These are phyloP conservation scores for Rattus norvegicus DNA, from an alignment of 2,113 vertebrate species.

Conservation along the genomic window DNA sequence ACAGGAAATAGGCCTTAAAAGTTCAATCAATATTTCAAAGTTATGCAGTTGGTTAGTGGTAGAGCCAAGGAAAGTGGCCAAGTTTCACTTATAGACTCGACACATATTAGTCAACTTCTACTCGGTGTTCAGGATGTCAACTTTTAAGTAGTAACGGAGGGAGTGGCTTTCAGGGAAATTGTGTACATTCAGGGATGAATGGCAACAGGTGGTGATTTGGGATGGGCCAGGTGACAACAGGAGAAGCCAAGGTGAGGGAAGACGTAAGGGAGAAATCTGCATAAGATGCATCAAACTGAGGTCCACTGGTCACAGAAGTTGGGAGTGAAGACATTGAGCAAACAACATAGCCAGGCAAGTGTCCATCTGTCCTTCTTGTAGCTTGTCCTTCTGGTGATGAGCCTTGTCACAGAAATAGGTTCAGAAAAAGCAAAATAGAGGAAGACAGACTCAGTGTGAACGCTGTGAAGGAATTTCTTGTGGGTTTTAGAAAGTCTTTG, in stretches of 20 bases:
- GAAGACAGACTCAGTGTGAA: too few relatives aligned
- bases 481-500: not conserved
- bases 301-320: not conserved
- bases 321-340: too few relatives aligned
- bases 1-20: not conserved
- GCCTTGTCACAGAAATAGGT: not conserved
- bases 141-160: not conserved
- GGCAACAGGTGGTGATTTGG: not conserved
- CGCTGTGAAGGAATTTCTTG: not conserved
- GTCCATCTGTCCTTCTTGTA: not conserved
- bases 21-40: slow-evolving; percentile 5
- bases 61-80: not conserved
- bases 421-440: not conserved
- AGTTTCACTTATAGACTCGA: slow-evolving; percentile 16
- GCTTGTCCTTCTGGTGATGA: not conserved
- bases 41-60: not conserved
- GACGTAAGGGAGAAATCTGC: not conserved
- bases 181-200: not conserved
- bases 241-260: not conserved
- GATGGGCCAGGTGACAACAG: not conserved
- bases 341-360: not conserved
- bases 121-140: not conserved
- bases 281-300: not conserved
- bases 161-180: not conserved
- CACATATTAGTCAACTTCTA: not conserved